phyloP scores from a whole-genome alignment of 1,140 invertebrate species.

The Idris sp. region DNA sequence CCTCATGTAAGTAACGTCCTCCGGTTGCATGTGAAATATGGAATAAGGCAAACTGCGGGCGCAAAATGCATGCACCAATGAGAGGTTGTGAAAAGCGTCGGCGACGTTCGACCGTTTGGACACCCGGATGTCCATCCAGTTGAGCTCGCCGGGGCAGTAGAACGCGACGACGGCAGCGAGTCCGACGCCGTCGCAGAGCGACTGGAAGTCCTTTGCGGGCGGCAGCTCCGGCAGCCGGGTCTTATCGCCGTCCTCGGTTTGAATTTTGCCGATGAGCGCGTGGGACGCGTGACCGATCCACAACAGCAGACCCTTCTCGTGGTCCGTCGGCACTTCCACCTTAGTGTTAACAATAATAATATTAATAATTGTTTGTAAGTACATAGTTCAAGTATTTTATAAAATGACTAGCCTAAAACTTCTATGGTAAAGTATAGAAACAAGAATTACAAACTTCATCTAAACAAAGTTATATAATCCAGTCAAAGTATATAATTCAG shows the following conservation, averaged over 20 bases:
- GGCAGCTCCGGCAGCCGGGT: constrained; percentile 76
- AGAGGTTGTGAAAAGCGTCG: constrained; percentile 96
- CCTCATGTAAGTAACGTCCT: constrained; percentile 97
- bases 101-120: constrained; percentile 86
- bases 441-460: no score
- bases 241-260: constrained; percentile 75
- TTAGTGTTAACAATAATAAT: no score
- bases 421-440: no score
- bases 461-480: no score
- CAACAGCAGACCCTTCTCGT: constrained; percentile 91
- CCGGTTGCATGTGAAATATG: constrained; percentile 96
- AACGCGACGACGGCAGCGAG: constrained; percentile 93
- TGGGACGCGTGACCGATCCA: constrained; percentile 94
- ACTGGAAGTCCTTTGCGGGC: constrained; percentile 76
- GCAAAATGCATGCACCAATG: constrained; percentile 93
- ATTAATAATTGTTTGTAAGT: no score
- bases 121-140: constrained; percentile 85
- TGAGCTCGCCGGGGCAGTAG: constrained; percentile 94
- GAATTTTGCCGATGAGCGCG: constrained; percentile 84
- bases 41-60: constrained; percentile 89
- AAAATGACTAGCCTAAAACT: no score
- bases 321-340: constrained; percentile 81
- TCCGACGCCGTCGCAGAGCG: constrained; percentile 93
- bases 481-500: no score
- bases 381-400: no score